Base-by-base conservation (phyloP, 2,113 vertebrate genomes). In the Hipposideros armiger region DNA sequence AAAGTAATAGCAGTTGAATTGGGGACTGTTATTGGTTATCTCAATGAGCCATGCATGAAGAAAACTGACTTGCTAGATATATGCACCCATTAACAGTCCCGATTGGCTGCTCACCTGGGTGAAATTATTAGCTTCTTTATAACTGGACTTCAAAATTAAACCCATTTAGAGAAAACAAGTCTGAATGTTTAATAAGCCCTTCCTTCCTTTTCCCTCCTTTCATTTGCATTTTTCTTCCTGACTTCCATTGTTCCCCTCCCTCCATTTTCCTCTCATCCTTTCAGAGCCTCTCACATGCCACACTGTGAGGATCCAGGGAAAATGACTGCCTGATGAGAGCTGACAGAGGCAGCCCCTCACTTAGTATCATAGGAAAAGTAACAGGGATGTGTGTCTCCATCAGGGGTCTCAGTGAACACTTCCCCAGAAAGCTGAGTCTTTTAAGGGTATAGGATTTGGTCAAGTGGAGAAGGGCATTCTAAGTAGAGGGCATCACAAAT, bases 21-120 rank as follows among this genome's bases (percentile, higher is more conserved):
- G 5, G 56, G 52, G 42, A 32, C 16, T 20, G 11, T 52, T 3
- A 17, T 3, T 67, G n/a, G 30, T 90, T 36, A 22, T 69, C 80
- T 87, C 45, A 17, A 4, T 0, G 26, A 92, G 36, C 3, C 1
- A 0, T 4, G 4, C 11, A 3, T 3, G 13, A 82, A 76, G 30
- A 42, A 76, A n/a, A 24, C 17, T 1, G 26, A 52, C 28, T 67
- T 42, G 36, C 70, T 76, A 15, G 0, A 9, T 28, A 5, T 36
- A 28, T 16, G 16, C 8, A 0, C 32, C 45, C 22, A 24, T 8
- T 4, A n/a, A 32, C 32, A 19, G 72, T 22, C 36, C 47, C n/a
- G 32, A 3, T 28, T 15, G 22, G 17, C 66, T 87, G 15, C n/a
- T 88, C 28, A 8, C 58, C 16, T 17, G 67, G 24, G 3, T 36